Evolutionary conservation across 2,113 vertebrate species (phyloP).

Genomic region (Epinephelus cyanopodus): DNA sequence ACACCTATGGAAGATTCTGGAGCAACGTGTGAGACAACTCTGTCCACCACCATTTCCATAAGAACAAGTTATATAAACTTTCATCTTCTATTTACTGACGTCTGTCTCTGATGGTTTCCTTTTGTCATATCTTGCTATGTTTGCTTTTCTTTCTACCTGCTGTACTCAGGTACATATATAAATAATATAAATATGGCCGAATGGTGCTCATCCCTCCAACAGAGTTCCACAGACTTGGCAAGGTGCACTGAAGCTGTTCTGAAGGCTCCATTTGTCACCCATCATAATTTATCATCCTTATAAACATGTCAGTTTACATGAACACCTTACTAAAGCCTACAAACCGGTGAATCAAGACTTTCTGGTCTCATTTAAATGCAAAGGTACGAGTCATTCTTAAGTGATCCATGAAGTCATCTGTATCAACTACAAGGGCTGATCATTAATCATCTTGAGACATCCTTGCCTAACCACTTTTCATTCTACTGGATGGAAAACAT

Average conservation of each 20-base stretch:
- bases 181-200: no score
- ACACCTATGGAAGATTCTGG: no score
- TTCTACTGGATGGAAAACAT: slow-evolving; percentile 11
- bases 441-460: neutral
- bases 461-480: neutral
- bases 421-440: slow-evolving; percentile 11
- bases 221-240: neutral
- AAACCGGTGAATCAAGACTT: slow-evolving; percentile 56
- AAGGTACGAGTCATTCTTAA: slow-evolving; percentile 17
- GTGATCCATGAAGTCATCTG: slow-evolving; percentile 23
- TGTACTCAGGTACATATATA: no score
- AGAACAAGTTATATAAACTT: no score
- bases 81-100: no score
- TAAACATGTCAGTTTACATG: slow-evolving; percentile 19
- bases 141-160: no score
- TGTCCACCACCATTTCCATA: no score
- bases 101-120: no score
- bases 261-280: neutral
- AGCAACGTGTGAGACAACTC: no score
- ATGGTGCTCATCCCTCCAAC: no score
- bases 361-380: slow-evolving; percentile 46
- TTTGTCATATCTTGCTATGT: no score
- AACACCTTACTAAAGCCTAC: neutral
- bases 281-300: neutral
- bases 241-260: neutral